Conservation (phyloP, 2,797 vertebrate species). For the Pteronotus mesoamericanus region DNA sequence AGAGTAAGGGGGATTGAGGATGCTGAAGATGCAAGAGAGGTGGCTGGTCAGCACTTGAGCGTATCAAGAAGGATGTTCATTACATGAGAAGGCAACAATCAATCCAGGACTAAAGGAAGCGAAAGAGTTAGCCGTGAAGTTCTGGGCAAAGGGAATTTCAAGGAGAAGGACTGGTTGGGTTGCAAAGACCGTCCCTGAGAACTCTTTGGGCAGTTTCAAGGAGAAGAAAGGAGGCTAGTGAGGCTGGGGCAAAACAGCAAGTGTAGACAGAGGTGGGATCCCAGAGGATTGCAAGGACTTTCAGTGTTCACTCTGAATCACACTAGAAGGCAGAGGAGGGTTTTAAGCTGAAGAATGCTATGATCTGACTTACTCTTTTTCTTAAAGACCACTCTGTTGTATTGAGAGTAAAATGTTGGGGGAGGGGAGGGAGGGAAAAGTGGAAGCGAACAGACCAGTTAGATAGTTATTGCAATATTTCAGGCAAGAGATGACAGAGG, state of each 20-base stretch:
- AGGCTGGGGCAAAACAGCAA: background rate
- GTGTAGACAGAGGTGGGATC: background rate
- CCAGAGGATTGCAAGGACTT: background rate
- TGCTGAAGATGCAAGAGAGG: background rate
- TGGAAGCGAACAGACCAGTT: background rate
- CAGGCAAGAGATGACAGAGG: background rate
- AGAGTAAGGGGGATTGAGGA: background rate
- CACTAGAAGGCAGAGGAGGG: background rate
- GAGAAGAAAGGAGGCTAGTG: background rate
- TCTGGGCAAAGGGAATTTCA: background rate
- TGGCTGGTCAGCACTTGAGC: background rate
- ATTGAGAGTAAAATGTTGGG: background rate
- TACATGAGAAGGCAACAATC: background rate
- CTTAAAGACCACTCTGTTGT: background rate
- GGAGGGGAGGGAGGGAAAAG: background rate
- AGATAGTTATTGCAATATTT: background rate
- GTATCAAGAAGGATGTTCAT: background rate
- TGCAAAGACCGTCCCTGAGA: background rate
- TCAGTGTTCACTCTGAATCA: background rate
- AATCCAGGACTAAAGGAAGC: background rate
- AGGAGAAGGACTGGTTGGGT: background rate
- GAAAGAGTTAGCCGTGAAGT: background rate
- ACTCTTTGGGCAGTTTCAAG: background rate
- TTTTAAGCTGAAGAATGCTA: background rate
- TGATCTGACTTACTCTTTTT: background rate